These are phyloP conservation scores for Gymnoscopelus microlampas DNA, from an alignment of 2,797 vertebrate genomes.

Conservation along the genomic window DNA sequence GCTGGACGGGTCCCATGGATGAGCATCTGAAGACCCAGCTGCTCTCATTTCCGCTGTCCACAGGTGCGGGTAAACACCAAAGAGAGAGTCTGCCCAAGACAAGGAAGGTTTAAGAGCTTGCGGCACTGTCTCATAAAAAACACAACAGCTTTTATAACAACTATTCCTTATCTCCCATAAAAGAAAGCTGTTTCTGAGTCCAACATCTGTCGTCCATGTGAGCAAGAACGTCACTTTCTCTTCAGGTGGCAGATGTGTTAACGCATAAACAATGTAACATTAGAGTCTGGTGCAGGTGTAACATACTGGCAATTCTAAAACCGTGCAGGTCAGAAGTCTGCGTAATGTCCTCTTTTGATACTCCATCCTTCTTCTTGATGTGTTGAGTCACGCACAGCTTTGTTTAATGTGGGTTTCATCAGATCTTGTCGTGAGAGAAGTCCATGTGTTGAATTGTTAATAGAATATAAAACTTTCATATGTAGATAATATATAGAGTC, in stretches of 20 bases:
- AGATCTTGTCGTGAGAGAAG: slow-evolving; percentile 10
- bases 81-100: slow-evolving; percentile 27
- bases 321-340: slow-evolving; percentile 18
- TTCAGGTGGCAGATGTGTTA: slow-evolving; percentile 63
- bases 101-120: slow-evolving; percentile 31
- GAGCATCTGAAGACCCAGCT: slow-evolving; percentile 40
- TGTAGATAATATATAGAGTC: neutral
- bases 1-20: slow-evolving; percentile 1
- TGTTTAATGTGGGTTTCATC: slow-evolving; percentile 22
- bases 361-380: slow-evolving; percentile 13
- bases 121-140: slow-evolving; percentile 51
- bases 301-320: slow-evolving; percentile 29
- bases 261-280: slow-evolving; percentile 61
- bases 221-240: slow-evolving; percentile 26
- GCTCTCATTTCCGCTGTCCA: slow-evolving; percentile 31
- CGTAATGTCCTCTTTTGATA: slow-evolving; percentile 33
- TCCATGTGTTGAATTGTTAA: slow-evolving; percentile 4
- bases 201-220: slow-evolving; percentile 67
- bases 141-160: slow-evolving; percentile 43
- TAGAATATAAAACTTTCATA: slow-evolving; percentile 15
- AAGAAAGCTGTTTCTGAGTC: slow-evolving; percentile 27
- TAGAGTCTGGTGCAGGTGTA: slow-evolving; percentile 54
- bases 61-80: slow-evolving; percentile 45
- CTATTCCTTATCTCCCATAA: slow-evolving; percentile 48
- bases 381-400: slow-evolving; percentile 25